Conservation (phyloP, 2,113 vertebrate species). For the Acanthisitta chloris region DNA sequence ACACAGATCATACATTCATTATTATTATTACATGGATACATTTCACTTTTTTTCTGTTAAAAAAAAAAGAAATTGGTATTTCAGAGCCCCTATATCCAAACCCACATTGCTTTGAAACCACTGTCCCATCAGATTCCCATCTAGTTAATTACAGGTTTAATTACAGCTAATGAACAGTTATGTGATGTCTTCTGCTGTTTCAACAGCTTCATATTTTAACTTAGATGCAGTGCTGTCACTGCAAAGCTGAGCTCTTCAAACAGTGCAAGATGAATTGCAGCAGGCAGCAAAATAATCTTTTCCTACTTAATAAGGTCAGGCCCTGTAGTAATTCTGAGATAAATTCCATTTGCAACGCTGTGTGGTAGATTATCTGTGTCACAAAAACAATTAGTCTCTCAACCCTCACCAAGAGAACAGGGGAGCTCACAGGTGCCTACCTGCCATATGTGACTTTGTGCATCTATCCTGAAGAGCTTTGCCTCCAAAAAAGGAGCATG, state of each 20-base stretch:
- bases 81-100: background rate
- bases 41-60: background rate
- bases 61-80: background rate
- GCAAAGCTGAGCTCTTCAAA: constrained; percentile 4
- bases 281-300: background rate
- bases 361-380: background rate
- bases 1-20: background rate
- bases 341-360: background rate
- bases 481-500: background rate
- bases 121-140: background rate
- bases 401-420: background rate
- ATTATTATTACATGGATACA: background rate
- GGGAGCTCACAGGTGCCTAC: background rate
- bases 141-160: constrained; percentile 15
- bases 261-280: background rate
- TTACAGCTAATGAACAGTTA: background rate
- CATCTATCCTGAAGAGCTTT: background rate
- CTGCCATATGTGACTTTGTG: background rate
- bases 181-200: background rate
- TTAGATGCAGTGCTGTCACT: background rate
- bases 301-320: background rate
- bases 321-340: background rate
- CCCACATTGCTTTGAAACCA: background rate
- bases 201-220: background rate
- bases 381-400: constrained; percentile 2